phyloP scores from a whole-genome alignment of 2,797 vertebrate species.

The Spheniscus humboldti region DNA sequence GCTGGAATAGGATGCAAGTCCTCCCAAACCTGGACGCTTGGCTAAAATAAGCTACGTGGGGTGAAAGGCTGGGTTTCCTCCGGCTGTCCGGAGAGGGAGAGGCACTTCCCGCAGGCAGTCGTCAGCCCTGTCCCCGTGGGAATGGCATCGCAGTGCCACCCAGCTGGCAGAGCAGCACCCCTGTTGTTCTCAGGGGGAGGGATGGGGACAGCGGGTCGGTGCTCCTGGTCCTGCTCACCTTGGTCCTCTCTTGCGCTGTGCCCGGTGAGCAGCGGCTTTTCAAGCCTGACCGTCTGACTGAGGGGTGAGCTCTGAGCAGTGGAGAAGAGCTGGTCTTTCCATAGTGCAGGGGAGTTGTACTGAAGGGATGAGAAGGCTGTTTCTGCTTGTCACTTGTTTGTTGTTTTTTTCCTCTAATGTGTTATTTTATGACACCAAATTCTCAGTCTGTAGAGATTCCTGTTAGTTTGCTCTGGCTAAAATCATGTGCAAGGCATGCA shows the following conservation, averaged over 20 bases:
- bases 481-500: not conserved
- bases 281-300: accelerated
- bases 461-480: too few relatives aligned
- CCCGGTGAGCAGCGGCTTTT: not conserved
- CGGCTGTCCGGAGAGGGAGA: not conserved
- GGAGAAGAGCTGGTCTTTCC: not conserved
- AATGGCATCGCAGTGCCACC: not conserved
- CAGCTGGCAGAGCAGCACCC: not conserved
- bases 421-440: not conserved
- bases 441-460: not conserved
- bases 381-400: not conserved
- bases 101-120: not conserved
- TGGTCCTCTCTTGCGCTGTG: not conserved
- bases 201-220: not conserved
- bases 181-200: not conserved
- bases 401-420: not conserved
- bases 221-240: not conserved
- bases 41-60: accelerated
- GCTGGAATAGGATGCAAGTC: not conserved
- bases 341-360: too few relatives aligned
- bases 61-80: not conserved
- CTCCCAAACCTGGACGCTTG: not conserved
- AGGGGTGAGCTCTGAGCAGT: not conserved
- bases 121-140: accelerated
- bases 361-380: not conserved